Percentiles rank a stretch among this genome's conserved stretches.
These are phyloP conservation scores for Dicranocentrus wangi DNA, from an alignment of 2,888 invertebrate genomes.

Conservation along the genomic window DNA sequence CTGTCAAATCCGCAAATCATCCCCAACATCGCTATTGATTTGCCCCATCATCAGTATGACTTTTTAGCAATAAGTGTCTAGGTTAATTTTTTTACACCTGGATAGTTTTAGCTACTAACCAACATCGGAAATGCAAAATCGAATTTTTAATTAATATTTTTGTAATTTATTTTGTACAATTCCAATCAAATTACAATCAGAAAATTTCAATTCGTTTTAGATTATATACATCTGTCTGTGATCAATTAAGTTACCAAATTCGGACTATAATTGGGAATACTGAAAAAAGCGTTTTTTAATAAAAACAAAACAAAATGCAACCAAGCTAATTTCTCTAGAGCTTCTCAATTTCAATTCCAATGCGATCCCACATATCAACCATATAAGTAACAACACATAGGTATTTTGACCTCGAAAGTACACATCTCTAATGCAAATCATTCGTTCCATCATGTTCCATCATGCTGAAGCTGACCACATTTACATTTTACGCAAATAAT, in stretches of 20 bases:
- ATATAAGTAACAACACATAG: no score
- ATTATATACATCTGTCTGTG: conserved; percentile 40
- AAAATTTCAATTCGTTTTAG: conserved; percentile 23
- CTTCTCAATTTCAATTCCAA: no score
- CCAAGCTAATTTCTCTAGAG: no score
- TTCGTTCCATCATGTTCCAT: no score
- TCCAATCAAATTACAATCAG: background rate
- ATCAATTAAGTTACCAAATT: conserved; percentile 60
- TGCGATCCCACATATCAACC: no score
- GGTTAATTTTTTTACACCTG: conserved; percentile 14
- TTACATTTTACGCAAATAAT: no score
- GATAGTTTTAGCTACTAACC: conserved; percentile 32
- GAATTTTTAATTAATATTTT: conserved; percentile 54
- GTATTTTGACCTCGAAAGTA: no score
- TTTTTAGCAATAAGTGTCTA: conserved; percentile 14
- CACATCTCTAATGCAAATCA: no score
- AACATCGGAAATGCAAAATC: conserved; percentile 59
- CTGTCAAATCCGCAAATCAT: conserved; percentile 29
- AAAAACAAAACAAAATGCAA: background rate
- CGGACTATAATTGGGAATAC: conserved; percentile 14
- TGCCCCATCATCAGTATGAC: conserved; percentile 23
- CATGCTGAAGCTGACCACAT: no score
- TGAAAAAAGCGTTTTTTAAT: background rate
- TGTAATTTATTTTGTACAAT: conserved; percentile 29
- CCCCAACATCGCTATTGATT: conserved; percentile 28